Evolutionary conservation across 2,113 vertebrate species (phyloP).

Genomic region (Tor tambroides): DNA sequence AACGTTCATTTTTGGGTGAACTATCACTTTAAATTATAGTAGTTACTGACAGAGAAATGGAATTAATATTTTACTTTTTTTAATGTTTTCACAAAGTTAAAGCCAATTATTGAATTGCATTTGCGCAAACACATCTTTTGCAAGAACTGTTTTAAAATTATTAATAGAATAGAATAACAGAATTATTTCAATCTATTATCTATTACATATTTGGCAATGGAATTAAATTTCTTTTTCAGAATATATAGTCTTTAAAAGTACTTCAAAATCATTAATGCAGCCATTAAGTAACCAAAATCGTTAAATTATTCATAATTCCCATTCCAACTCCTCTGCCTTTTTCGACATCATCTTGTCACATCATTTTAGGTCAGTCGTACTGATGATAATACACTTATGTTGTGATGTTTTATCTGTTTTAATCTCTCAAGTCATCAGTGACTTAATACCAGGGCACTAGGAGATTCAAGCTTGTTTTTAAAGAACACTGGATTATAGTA

Average conservation of each 20-base stretch:
- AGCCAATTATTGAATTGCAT: background rate
- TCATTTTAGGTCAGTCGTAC: slow-evolving; percentile 1
- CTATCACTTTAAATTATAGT: background rate
- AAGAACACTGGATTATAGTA: slow-evolving; percentile 30
- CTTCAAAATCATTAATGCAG: background rate
- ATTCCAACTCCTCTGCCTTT: background rate
- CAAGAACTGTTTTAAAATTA: background rate
- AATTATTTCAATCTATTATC: background rate
- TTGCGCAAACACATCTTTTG: background rate
- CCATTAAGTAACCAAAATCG: background rate
- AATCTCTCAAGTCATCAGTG: slow-evolving; percentile 13
- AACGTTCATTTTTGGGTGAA: background rate
- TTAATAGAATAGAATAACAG: too few relatives aligned
- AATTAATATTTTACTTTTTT: background rate
- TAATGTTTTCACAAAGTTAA: background rate
- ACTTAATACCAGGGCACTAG: background rate
- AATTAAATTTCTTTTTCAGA: background rate
- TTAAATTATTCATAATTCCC: background rate
- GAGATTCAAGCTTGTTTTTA: slow-evolving; percentile 24
- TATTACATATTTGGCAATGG: background rate
- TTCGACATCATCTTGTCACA: background rate
- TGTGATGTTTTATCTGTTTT: slow-evolving; percentile 21
- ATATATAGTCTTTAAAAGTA: background rate
- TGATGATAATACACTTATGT: background rate
- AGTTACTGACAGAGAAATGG: background rate